These are phyloP conservation scores for Selene dorsalis DNA, from an alignment of 2,797 vertebrate genomes.

Conservation along the genomic window DNA sequence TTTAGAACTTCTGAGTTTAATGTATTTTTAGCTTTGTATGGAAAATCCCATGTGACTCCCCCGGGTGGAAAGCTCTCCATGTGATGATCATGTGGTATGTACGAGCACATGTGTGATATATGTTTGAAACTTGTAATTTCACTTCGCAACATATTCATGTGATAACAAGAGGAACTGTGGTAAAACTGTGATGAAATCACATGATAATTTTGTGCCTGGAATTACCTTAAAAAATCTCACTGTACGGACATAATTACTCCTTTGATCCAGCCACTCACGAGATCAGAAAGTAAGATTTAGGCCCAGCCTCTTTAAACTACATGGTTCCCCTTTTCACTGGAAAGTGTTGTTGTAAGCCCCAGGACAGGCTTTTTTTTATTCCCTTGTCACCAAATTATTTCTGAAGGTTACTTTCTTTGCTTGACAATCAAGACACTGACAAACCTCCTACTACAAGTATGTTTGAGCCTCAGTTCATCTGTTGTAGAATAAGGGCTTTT, in stretches of 20 bases:
- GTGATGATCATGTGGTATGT: slow-evolving; percentile 25
- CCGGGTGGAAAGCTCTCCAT: slow-evolving; percentile 6
- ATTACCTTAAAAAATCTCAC: slow-evolving; percentile 5
- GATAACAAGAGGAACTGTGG: neutral
- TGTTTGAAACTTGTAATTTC: neutral
- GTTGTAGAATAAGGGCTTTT: slow-evolving; percentile 65
- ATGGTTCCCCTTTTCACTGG: slow-evolving; percentile 34
- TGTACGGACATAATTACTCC: slow-evolving; percentile 10
- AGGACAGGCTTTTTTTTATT: slow-evolving; percentile 28
- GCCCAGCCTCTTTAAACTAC: slow-evolving; percentile 21
- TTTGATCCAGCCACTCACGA: slow-evolving; percentile 47
- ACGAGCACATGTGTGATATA: slow-evolving; percentile 31
- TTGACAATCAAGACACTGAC: slow-evolving; percentile 70
- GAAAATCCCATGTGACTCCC: slow-evolving; percentile 25
- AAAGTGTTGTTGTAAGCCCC: slow-evolving; percentile 37
- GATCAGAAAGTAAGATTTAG: slow-evolving; percentile 45
- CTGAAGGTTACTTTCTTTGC: slow-evolving; percentile 41
- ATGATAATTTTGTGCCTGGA: neutral
- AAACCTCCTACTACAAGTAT: slow-evolving; percentile 75
- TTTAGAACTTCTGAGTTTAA: neutral
- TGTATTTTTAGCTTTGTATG: slow-evolving; percentile 11
- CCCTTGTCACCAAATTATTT: slow-evolving; percentile 26
- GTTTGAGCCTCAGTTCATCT: slow-evolving; percentile 59
- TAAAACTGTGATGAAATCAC: neutral
- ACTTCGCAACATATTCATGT: neutral